Base-by-base conservation (phyloP, 2,888 invertebrate species). In the Salticus scenicus region DNA sequence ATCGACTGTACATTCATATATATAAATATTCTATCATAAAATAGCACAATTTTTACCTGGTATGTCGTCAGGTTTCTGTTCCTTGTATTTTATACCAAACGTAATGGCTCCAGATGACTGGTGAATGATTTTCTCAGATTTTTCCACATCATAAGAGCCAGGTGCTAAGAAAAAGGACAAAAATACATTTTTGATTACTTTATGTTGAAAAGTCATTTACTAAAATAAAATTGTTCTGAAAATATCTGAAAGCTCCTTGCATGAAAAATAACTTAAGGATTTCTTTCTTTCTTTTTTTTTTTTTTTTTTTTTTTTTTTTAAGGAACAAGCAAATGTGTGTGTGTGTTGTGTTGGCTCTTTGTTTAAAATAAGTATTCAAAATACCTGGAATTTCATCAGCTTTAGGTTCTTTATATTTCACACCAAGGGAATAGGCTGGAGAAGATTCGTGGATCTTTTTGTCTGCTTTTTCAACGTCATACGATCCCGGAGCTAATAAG, bases 61-160 rank as follows among this genome's bases (percentile, higher is more conserved):
- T 31, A 88, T 81, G 24, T 88, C 82, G 27, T 88, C 88, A 0
- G 57, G 51, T 66, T 88, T 89, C 8, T 83, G 85, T 28, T 89
- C 88, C 67, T 88, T 88, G 47, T 51, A 77, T 91, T 94, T 95
- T 88, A 94, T 92, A 30, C 95, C 95, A 90, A 96, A 94, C 0
- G 95, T 94, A 90, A 93, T 95, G 89, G 93, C 94, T 72, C 94
- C 93, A 31, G 94, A 93, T 88, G 92, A 93, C 89, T 94, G 94
- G 47, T 92, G 90, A 64, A 90, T 89, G 17, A 89, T 89, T 88
- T 93, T 93, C 42, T 94, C 93, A 0, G 95, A 66, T 89, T 94
- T 95, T 90, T 94, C 94, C 0, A 96, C 95, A 89, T 90, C 91
- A 91, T 97, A 97, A 91, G 96, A 96, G n/a, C 96, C 96, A 0